These are phyloP conservation scores for Gortyna flavago DNA, from an alignment of 2,888 invertebrate genomes.

Conservation along the genomic window DNA sequence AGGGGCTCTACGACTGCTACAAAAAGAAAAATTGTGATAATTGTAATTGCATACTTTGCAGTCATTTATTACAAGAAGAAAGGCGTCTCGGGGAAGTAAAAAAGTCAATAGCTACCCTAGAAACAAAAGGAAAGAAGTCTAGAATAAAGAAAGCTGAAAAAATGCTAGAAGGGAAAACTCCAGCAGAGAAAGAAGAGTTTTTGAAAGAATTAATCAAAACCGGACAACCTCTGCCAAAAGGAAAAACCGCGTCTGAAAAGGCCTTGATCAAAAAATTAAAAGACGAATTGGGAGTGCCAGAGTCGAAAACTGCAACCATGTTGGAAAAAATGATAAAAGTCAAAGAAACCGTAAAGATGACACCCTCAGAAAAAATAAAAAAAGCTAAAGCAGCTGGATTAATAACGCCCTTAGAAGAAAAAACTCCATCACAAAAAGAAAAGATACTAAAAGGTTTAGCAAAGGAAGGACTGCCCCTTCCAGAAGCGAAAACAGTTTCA, in stretches of 20 bases:
- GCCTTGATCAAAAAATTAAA: conserved; percentile 30
- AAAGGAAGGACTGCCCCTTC: conserved; percentile 15
- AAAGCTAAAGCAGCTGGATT: conserved; percentile 5
- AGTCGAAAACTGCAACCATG: conserved; percentile 25
- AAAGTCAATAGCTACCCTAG: conserved; percentile 43
- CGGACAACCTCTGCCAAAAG: conserved; percentile 31
- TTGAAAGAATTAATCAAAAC: conserved; percentile 48
- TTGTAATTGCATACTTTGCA: conserved; percentile 81
- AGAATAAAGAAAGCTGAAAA: conserved; percentile 41
- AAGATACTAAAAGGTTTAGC: conserved; percentile 10
- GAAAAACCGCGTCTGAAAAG: conserved; percentile 46
- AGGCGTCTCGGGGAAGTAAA: conserved; percentile 28
- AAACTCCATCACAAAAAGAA: conserved; percentile 18
- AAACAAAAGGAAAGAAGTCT: conserved; percentile 31
- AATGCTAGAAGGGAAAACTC: conserved; percentile 30
- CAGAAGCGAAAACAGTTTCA: conserved; percentile 20
- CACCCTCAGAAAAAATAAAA: neutral
- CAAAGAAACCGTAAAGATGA: conserved; percentile 19
- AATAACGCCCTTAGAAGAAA: conserved; percentile 24
- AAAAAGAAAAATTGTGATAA: conserved; percentile 82
- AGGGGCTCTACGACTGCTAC: conserved; percentile 83
- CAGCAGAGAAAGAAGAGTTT: conserved; percentile 45
- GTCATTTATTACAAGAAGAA: conserved; percentile 68
- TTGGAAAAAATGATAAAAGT: conserved; percentile 30
- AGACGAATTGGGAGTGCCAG: conserved; percentile 44